Base-by-base conservation (phyloP, 2,113 vertebrate genomes). In the Mobula birostris region DNA sequence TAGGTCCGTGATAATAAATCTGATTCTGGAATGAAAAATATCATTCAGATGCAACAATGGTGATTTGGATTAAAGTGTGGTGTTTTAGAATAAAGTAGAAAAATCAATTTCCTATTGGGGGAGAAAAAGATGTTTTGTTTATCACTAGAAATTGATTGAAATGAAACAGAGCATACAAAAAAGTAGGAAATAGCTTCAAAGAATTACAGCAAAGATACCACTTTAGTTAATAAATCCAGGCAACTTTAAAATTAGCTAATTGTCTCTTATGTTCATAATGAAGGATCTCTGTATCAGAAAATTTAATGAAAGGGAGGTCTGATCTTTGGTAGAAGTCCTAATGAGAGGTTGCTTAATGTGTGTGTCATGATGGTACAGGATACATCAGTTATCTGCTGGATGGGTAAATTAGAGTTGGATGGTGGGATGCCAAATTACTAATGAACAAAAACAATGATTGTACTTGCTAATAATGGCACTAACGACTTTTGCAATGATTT, bases 391-490 rank as follows among this genome's bases (percentile, higher is more conserved):
- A 66, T n/a, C 27, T 77, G 27, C 76, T 77, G 5, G 29, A 77
- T 90, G 61, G 56, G 61, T 36, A 90, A 66, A 90, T 66, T 90
- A 68, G 61, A 90, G 63, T 90, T n/a, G n/a, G n/a, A 90, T 90
- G 29, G 85, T 66, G n/a, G 61, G 2, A 90, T 90, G 85, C 61
- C 85, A 90, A 90, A n/a, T 68, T 66, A 29, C 61, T 90, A 90
- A 90, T 90, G 85, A 90, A 90, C 85, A 90, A 90, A 90, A 32
- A 68, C 85, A 68, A 90, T 66, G 61, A 90, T 90, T 90, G 61
- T 90, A 68, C 6, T 90, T 90, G 61, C 61, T 90, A 66, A 90
- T 90, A 66, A 66, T 17, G 15, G 61, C 29, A 90, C 61, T 90
- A 90, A 66, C 66, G 29, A 66, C 63, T 66, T 90, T 88, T 63